phyloP scores from a whole-genome alignment of 2,888 invertebrate species.

The Oscheius onirici region DNA sequence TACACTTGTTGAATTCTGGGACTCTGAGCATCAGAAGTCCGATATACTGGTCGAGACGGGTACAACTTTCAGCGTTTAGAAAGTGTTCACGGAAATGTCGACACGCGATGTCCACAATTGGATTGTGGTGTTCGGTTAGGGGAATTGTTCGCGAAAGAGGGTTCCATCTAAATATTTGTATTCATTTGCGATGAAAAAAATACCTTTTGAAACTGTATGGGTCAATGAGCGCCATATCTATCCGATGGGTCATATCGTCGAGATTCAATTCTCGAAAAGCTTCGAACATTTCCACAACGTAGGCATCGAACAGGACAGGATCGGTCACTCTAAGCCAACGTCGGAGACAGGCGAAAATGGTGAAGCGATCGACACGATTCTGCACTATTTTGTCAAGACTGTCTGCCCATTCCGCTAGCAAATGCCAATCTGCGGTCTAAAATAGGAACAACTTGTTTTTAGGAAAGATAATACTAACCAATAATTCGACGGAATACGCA shows the following conservation, averaged over 20 bases:
- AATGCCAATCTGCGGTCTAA: slow-evolving; percentile 40
- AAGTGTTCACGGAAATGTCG: slow-evolving; percentile 36
- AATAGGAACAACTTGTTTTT: not conserved
- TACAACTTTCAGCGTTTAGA: slow-evolving; percentile 30
- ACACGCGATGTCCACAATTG: slow-evolving; percentile 38
- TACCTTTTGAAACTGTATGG: slow-evolving; percentile 33
- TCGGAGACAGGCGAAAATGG: slow-evolving; percentile 36
- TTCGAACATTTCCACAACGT: slow-evolving; percentile 38
- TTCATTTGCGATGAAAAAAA: not conserved
- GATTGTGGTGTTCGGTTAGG: slow-evolving; percentile 40
- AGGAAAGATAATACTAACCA: not conserved
- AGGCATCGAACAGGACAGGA: slow-evolving; percentile 35
- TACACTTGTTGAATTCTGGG: slow-evolving; percentile 22
- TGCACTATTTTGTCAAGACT: slow-evolving; percentile 31
- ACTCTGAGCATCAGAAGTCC: slow-evolving; percentile 26
- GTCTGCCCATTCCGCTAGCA: slow-evolving; percentile 40
- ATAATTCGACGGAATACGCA: slow-evolving; percentile 12
- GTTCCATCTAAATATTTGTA: slow-evolving; percentile 39
- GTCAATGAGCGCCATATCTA: slow-evolving; percentile 35
- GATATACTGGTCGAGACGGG: slow-evolving; percentile 39
- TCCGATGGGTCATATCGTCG: slow-evolving; percentile 29
- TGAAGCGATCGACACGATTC: slow-evolving; percentile 40
- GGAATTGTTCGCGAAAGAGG: slow-evolving; percentile 33
- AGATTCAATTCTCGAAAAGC: slow-evolving; percentile 40
- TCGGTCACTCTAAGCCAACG: slow-evolving; percentile 38